Percentiles rank a stretch among this genome's conserved stretches.
Evolutionary conservation across 2,888 invertebrate genomes (phyloP).

Genomic region (Mesopsocus fuscifrons): DNA sequence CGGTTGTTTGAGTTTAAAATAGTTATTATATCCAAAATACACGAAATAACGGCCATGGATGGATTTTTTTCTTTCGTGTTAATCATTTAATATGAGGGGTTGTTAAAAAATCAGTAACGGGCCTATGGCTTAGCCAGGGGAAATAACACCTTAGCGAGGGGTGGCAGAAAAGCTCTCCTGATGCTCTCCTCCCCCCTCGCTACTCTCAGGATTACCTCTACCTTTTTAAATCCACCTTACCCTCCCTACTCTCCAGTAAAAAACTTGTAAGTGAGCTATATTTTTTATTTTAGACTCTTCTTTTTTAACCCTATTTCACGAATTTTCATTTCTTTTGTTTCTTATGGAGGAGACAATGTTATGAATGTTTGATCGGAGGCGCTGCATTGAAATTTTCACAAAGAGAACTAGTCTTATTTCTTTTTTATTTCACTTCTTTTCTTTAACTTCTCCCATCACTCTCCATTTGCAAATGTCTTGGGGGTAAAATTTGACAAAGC

Average conservation of each 20-base stretch:
- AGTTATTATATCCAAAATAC: too few species aligned
- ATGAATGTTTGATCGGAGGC: constrained; percentile 17
- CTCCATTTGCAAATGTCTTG: too few species aligned
- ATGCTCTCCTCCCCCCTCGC: not conserved
- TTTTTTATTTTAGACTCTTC: constrained; percentile 13
- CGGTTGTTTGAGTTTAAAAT: too few species aligned
- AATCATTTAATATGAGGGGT: too few species aligned
- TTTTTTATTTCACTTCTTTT: constrained; percentile 11
- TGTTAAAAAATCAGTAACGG: too few species aligned
- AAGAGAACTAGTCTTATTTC: constrained; percentile 12
- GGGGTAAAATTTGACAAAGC: too few species aligned
- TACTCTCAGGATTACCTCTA: constrained; percentile 6
- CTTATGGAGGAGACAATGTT: constrained; percentile 13
- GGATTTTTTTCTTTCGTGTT: too few species aligned
- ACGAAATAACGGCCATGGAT: too few species aligned
- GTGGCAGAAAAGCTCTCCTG: not conserved
- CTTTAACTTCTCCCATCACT: constrained; percentile 11
- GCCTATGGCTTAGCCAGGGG: too few species aligned
- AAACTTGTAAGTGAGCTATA: constrained; percentile 11
- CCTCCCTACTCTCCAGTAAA: not conserved
- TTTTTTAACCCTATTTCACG: constrained; percentile 8
- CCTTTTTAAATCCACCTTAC: not conserved
- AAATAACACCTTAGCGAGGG: not conserved
- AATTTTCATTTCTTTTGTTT: constrained; percentile 14
- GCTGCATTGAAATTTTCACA: constrained; percentile 16